Base-by-base conservation (phyloP, 2,797 vertebrate genomes). In the Thamnophis elegans region DNA sequence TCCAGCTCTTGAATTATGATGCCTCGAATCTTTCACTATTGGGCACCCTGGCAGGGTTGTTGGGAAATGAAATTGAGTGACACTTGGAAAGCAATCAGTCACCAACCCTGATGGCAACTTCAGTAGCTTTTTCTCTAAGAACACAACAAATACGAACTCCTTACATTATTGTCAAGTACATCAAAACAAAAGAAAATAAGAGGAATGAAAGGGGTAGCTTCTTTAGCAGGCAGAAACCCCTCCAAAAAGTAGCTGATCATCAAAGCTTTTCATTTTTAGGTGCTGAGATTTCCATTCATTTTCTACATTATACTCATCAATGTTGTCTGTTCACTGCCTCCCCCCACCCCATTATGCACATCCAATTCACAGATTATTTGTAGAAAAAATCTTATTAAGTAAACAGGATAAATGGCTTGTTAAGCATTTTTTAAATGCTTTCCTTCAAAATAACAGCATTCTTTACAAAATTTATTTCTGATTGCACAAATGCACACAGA, bases 91-190 rank as follows among this genome's bases (percentile, higher is more conserved):
- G 32, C 68, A 32, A 32, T 20, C n/a, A 73, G n/a, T 20, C 65
- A 62, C n/a, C 65, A 16, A 73, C n/a, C n/a, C n/a, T 73, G 65
- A 73, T 87, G 60, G 42, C 92, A 53, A 94, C 88, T 89, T 62
- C 26, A 28, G 25, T 62, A 13, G 3, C 13, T 94, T 95, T 78
- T 94, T 94, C 65, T 93, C 54, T 90, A 95, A 90, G 82, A 91
- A 87, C 22, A 92, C 93, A 89, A 94, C 92, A 95, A 95, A 94
- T 8, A 51, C 93, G 87, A 88, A 18, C 1, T 94, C 95, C 95
- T 94, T 92, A 16, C 88, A 90, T 91, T 47, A 36, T 54, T 55
- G 55, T 47, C 51, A 73, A 36, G 6, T 18, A 32, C 14, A 16
- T 32, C 32, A 32, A n/a, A 3, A 6, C 32, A 36, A 73, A 20